These are phyloP conservation scores for Magallana angulata DNA, from an alignment of 1,140 invertebrate species.

Conservation along the genomic window DNA sequence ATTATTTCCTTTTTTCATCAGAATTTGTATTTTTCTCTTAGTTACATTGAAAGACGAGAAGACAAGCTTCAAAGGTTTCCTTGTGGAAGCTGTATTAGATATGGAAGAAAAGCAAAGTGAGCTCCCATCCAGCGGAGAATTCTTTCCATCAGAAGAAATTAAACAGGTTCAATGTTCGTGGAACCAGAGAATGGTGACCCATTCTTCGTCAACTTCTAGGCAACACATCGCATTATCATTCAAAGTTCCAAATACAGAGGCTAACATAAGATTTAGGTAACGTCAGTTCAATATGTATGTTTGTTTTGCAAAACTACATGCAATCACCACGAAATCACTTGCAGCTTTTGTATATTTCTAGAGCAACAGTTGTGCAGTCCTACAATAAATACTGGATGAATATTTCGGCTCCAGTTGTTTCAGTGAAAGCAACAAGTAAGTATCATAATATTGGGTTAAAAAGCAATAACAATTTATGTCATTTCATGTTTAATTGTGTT, in stretches of 20 bases:
- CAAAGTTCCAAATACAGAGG: neutral
- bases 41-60: neutral
- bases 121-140: neutral
- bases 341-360: neutral
- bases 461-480: no score
- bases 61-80: neutral
- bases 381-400: neutral
- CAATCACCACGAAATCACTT: no score
- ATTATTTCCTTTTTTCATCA: neutral
- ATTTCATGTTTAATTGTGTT: neutral
- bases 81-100: neutral
- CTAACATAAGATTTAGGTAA: neutral
- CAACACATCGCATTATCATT: neutral
- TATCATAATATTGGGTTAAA: neutral
- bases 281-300: neutral
- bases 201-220: neutral
- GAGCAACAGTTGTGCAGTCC: neutral
- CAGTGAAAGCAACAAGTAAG: neutral
- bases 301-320: no score
- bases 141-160: neutral
- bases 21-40: neutral
- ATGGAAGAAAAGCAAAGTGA: neutral
- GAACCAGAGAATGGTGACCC: slow-evolving; percentile 8
- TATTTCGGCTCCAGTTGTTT: neutral
- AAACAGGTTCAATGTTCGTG: slow-evolving; percentile 16